Evolutionary conservation across 2,113 vertebrate species (phyloP).

Genomic region (Pristiophorus japonicus): DNA sequence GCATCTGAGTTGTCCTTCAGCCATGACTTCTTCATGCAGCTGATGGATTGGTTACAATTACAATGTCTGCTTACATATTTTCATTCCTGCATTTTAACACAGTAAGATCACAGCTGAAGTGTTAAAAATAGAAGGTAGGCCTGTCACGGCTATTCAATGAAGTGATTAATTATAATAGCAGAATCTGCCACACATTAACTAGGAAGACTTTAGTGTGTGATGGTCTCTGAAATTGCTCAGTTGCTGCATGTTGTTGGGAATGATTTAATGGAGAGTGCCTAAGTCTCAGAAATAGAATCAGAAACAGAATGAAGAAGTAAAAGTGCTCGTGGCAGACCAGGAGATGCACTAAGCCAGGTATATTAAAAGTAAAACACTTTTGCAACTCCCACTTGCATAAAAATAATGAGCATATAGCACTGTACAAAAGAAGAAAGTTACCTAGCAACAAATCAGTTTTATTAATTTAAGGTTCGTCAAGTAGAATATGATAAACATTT

Average conservation of each 20-base stretch:
- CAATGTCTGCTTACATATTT: no score
- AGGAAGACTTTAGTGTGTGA: neutral
- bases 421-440: no score
- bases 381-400: neutral
- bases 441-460: no score
- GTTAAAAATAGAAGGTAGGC: neutral
- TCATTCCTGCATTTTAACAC: neutral
- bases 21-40: neutral
- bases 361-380: neutral
- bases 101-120: neutral
- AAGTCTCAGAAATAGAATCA: neutral
- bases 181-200: neutral
- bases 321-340: neutral
- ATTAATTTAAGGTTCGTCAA: no score
- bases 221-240: neutral
- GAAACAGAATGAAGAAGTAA: neutral
- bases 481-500: no score
- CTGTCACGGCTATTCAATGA: neutral
- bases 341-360: neutral
- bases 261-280: neutral
- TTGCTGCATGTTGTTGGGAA: neutral
- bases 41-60: neutral
- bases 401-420: neutral
- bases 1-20: neutral
- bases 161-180: neutral